Base-by-base conservation (phyloP, 1,140 invertebrate species). In the Ladona fulva region DNA sequence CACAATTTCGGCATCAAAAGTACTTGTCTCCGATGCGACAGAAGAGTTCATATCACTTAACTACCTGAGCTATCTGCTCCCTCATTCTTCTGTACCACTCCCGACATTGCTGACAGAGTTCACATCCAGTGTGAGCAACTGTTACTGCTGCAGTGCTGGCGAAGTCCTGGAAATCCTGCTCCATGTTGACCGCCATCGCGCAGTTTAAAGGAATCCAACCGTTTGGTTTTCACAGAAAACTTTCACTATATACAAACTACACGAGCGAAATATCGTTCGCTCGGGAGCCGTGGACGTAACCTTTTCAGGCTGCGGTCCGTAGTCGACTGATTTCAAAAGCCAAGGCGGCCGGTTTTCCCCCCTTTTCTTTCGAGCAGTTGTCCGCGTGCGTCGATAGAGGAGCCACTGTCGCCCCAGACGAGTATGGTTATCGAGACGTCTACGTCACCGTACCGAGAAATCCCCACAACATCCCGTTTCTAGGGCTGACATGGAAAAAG, bases 101-200 rank as follows among this genome's bases (percentile, higher is more conserved):
- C 52, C 12, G n/a, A 22, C 52, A 66, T 22, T 19, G 52, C 52
- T 66, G 52, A 12, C 52, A 66, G 52, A 66, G 52, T 12, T 66
- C 52, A 22, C 52, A 66, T 6, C 52, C 52, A 16, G 52, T 66
- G n/a, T 66, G 52, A 66, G 52, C 52, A 3, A 66, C 52, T 16
- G 52, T 66, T 1, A 66, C 52, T 3, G 52, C 52, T 66, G 52
- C 52, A 66, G 3, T 66, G 14, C 52, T 22, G 52, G 52, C 52
- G 52, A 66, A 66, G 52, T 66, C 52, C 52, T 66, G 52, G 52
- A 66, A 66, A 66, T 66, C 52, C 52, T 66, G 52, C 52, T 66
- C 52, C 52, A 66, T 66, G 12, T 66, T 66, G 52, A 66, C 52
- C 3, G 52, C 52, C 52, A 66, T 66, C n/a, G 14, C 12, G 12